Evolutionary conservation across 2,888 invertebrate species (phyloP), one percentile per base, ranked within the genome.

Genomic region (Drosophila anceps): DNA sequence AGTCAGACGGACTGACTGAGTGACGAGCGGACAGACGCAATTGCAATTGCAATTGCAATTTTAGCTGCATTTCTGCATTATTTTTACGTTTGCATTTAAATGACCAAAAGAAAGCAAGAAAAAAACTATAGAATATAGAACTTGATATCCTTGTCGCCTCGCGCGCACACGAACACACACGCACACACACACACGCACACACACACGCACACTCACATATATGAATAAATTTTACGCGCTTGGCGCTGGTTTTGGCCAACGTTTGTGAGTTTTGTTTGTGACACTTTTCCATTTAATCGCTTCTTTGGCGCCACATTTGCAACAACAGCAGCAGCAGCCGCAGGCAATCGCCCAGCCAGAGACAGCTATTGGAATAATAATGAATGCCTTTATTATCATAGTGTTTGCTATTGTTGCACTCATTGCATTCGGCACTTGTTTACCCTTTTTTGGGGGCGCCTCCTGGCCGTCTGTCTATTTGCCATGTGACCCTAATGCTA

Each of bases 231-330:
- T 80, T 67, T 6, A 29, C 46, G 55, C 50, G 53, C 60, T 62
- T 63, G 61, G 44, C 64, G 70, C 69, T 73, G 68, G 8, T 83
- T 81, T 76, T 64, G 50, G 61, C 50, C 55, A 61, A 15, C 48
- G 57, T 46, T 50, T 57, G 43, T 66, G 72, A 74, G 73, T 76
- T 83, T 89, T 77, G 81, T 88, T 87, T 86, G 88, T 85, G 86
- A 90, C 88, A 88, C 81, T 80, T 81, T 88, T 90, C 76, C 88
- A 90, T 90, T 91, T 90, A 90, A 91, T 91, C 87, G 90, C 81
- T 81, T 91, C 82, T 88, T 90, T 86, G 90, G 90, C 90, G 90
- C 90, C 90, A 88, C 58, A 66, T 57, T 58, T 64, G 76, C 81
- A 79, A 66, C 79, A 79, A 59, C 39, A 58, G 74, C 63, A 60